These are phyloP conservation scores for Nemoura dubitans DNA, from an alignment of 2,888 invertebrate genomes.

Conservation along the genomic window DNA sequence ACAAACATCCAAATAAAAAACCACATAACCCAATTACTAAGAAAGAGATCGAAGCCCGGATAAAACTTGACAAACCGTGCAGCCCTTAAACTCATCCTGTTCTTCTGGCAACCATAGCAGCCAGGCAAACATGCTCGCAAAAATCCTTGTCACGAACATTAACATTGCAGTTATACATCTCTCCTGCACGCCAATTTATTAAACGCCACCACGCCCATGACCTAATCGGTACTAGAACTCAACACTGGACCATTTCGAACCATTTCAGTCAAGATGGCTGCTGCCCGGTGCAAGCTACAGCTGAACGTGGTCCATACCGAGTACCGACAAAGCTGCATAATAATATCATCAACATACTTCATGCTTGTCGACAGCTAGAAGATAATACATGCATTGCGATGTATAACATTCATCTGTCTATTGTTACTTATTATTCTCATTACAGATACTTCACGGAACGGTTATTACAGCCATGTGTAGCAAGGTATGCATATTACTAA, in stretches of 20 bases:
- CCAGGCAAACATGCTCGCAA: background rate
- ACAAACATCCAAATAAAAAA: too few relatives aligned
- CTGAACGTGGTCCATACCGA: background rate
- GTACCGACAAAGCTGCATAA: background rate
- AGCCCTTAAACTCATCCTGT: too few relatives aligned
- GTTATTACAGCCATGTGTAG: background rate
- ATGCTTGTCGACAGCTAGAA: background rate
- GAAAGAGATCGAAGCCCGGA: too few relatives aligned
- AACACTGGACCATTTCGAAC: background rate
- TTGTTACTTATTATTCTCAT: background rate
- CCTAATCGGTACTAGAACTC: background rate
- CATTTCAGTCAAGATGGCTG: background rate
- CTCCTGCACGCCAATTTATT: background rate
- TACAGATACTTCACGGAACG: background rate
- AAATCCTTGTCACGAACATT: background rate
- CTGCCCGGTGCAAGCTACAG: too few relatives aligned
- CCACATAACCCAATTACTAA: too few relatives aligned
- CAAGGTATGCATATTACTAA: background rate
- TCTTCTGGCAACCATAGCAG: too few relatives aligned
- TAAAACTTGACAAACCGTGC: too few relatives aligned
- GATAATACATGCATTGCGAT: background rate
- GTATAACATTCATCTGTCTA: background rate
- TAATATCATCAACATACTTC: conserved; percentile 3
- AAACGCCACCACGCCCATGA: background rate
- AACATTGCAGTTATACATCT: conserved; percentile 12